phyloP scores from a whole-genome alignment of 2,113 vertebrate species.

The Nerophis lumbriciformis region DNA sequence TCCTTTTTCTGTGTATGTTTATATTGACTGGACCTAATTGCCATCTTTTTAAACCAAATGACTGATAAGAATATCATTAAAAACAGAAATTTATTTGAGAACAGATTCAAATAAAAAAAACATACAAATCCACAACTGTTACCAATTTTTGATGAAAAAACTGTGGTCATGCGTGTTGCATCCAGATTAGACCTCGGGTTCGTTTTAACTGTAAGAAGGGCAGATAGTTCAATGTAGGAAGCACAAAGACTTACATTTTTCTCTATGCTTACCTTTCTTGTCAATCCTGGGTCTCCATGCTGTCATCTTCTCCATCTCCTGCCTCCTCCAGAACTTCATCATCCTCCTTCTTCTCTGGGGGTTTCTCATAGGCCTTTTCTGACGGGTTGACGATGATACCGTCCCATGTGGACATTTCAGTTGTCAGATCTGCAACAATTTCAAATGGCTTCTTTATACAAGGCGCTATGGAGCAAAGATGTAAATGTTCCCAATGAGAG shows the following conservation, averaged over 20 bases:
- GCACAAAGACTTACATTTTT: not conserved
- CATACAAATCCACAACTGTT: not conserved
- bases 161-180: slow-evolving; percentile 3
- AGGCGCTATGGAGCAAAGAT: not conserved
- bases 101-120: slow-evolving; percentile 14
- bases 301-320: slow-evolving; percentile 88
- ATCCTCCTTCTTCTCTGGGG: slow-evolving; percentile 93
- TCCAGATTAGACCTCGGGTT: not conserved
- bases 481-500: not conserved
- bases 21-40: not conserved
- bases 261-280: not conserved
- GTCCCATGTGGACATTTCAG: slow-evolving; percentile 96
- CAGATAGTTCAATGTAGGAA: no score
- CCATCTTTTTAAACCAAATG: not conserved
- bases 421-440: slow-evolving; percentile 79
- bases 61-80: slow-evolving; percentile 1
- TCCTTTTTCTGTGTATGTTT: no score
- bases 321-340: slow-evolving; percentile 90
- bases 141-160: not conserved
- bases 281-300: slow-evolving; percentile 91
- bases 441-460: not conserved
- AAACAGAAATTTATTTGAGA: slow-evolving; percentile 23
- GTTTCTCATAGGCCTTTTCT: slow-evolving; percentile 95
- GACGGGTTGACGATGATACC: slow-evolving; percentile 95
- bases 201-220: not conserved